Conservation (phyloP, 2,888 invertebrate genomes). For the Digitonthophagus gazella region DNA sequence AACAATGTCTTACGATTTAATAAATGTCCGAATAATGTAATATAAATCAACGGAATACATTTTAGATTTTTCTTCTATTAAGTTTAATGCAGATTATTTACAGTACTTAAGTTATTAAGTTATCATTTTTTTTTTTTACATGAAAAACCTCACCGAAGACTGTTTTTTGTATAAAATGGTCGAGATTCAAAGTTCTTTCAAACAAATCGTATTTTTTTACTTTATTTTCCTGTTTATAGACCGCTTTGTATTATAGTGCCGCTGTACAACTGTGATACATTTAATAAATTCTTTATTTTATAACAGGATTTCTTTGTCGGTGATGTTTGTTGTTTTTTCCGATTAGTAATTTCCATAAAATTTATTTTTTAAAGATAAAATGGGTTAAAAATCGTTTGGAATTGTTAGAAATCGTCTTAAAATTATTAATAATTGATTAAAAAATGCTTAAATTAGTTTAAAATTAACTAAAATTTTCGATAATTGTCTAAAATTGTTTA, state of each 20-base stretch:
- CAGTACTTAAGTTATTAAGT: slow-evolving; percentile 24
- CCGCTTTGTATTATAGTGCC: slow-evolving; percentile 22
- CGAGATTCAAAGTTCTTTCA: not conserved
- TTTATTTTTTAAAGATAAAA: too few relatives aligned
- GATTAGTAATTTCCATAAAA: not conserved
- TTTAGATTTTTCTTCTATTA: not conserved
- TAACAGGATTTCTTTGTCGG: not conserved
- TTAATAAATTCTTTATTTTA: slow-evolving; percentile 20
- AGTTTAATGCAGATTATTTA: not conserved
- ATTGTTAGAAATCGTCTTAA: too few relatives aligned
- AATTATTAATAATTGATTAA: too few relatives aligned
- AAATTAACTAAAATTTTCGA: too few relatives aligned
- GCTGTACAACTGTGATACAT: slow-evolving; percentile 27
- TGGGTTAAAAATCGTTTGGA: too few relatives aligned
- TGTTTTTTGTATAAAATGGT: too few relatives aligned
- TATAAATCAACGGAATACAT: slow-evolving; percentile 12
- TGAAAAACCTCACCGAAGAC: too few relatives aligned
- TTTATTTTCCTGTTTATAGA: slow-evolving; percentile 18
- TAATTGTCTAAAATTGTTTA: too few relatives aligned
- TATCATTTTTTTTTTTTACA: too few relatives aligned
- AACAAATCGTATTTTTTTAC: slow-evolving; percentile 24
- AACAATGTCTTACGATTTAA: slow-evolving; percentile 1
- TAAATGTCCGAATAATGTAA: slow-evolving; percentile 14
- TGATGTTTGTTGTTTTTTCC: not conserved
- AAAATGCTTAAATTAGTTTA: too few relatives aligned